Evolutionary conservation across 2,888 invertebrate genomes (phyloP), one percentile per base, ranked within the genome.

Genomic region (Mesopsocus fuscifrons): DNA sequence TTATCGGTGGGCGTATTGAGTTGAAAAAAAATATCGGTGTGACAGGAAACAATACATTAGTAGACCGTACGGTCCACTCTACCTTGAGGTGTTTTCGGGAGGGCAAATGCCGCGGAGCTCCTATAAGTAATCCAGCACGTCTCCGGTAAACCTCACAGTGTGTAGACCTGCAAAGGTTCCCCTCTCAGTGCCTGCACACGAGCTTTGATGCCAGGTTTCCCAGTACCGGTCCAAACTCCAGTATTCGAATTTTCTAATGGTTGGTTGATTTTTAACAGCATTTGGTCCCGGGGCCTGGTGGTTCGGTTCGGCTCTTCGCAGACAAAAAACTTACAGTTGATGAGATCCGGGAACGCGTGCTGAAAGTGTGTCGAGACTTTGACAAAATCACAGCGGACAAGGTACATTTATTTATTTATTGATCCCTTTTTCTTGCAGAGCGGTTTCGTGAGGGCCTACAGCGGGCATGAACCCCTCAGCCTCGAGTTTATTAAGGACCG

Each of bases 351-450:
- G 72, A 79, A 47, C 75, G 89, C 57, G 87, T 92, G 47, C 62
- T 91, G 58, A 79, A 83, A 73, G 87, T 89, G 57, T 77, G 88
- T 64, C 69, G 72, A 53, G 74, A 81, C 49, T 89, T 82, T 67
- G 89, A 92, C 71, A 91, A 91, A 75, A 74, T 89, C 55, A 72
- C 77, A 53, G 72, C 75, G 51, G 74, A 77, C 53, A 82, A 89
- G 87, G 89, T 89, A 77, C 58, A 53, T 55, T 50, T 46, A 46
- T 48, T 51, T 46, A 52, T 56, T 54, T 53, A 56, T 63, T 63
- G 61, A 52, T 54, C 52, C 31, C 20, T 59, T 41, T 61, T 62
- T 65, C 63, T 67, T 75, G 61, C 74, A 77, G 76, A 71, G 63
- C 62, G 66, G 63, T 20, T 20, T 38, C 17, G 18, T 44, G 17